phyloP scores from a whole-genome alignment of 2,888 invertebrate species.

The Mactromeris polynyma region DNA sequence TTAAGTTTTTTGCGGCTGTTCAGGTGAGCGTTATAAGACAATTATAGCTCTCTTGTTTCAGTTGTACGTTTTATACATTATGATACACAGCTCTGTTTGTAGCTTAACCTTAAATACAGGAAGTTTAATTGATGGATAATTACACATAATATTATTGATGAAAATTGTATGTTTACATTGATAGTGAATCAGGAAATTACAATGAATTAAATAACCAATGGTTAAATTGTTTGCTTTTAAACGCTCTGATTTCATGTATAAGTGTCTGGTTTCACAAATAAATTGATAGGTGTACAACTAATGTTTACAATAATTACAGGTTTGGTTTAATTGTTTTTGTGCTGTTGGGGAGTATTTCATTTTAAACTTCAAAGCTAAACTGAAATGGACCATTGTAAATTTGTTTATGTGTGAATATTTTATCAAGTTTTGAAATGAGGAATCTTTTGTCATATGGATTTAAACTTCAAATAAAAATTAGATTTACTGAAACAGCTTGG shows the following conservation, averaged over 20 bases:
- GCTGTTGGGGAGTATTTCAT: neutral
- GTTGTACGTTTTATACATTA: too few species aligned
- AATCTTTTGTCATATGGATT: neutral
- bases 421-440: neutral
- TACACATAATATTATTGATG: neutral
- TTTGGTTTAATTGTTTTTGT: slow-evolving; percentile 7
- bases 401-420: neutral
- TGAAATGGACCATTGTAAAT: neutral
- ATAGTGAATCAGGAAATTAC: slow-evolving; percentile 4
- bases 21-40: too few species aligned
- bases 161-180: neutral
- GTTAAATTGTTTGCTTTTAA: neutral
- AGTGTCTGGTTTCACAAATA: neutral
- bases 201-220: neutral
- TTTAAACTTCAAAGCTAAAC: neutral
- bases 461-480: neutral
- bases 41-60: too few species aligned
- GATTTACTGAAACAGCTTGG: neutral
- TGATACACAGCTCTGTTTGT: too few species aligned
- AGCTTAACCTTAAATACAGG: neutral
- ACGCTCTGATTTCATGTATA: neutral
- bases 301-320: neutral
- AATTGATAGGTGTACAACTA: neutral
- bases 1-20: too few species aligned
- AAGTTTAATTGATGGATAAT: slow-evolving; percentile 2